phyloP scores from a whole-genome alignment of 2,113 vertebrate genomes.

The Ariopsis seemanni region DNA sequence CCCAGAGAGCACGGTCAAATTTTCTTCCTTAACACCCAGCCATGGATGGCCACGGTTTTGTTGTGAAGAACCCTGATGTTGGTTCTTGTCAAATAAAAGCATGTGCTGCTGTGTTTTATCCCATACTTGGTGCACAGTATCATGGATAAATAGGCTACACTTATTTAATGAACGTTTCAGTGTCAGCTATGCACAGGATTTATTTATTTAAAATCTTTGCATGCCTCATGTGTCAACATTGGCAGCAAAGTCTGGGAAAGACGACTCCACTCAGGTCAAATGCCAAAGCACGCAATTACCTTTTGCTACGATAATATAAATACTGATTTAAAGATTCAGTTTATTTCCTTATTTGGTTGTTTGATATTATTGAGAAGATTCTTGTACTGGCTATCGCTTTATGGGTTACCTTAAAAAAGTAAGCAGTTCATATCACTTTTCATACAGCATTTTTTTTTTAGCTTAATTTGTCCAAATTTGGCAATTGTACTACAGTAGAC shows the following conservation, averaged over 20 bases:
- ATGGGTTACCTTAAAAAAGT: not conserved
- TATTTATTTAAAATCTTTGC: conserved; percentile 3
- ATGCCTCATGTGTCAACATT: conserved; percentile 2
- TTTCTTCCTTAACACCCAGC: not conserved
- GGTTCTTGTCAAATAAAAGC: not conserved
- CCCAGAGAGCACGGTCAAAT: not conserved
- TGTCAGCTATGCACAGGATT: not conserved
- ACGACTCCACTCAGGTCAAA: not conserved
- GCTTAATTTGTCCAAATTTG: not conserved
- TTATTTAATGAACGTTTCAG: not conserved
- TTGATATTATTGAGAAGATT: not conserved
- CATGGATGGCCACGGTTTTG: not conserved
- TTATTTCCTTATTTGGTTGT: conserved; percentile 7
- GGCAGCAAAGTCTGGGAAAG: not conserved
- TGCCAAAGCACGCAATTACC: not conserved
- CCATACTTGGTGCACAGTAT: not conserved
- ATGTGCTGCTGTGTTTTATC: not conserved
- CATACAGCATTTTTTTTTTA: not conserved
- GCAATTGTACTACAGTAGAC: not conserved
- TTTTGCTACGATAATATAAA: not conserved
- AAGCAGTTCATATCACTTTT: not conserved
- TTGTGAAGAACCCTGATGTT: not conserved
- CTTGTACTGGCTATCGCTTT: not conserved
- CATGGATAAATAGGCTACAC: not conserved
- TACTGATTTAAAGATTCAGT: not conserved